Evolutionary conservation across 2,888 invertebrate genomes (phyloP), one percentile per base, ranked within the genome.

Genomic region (Caenorhabditis afra): DNA sequence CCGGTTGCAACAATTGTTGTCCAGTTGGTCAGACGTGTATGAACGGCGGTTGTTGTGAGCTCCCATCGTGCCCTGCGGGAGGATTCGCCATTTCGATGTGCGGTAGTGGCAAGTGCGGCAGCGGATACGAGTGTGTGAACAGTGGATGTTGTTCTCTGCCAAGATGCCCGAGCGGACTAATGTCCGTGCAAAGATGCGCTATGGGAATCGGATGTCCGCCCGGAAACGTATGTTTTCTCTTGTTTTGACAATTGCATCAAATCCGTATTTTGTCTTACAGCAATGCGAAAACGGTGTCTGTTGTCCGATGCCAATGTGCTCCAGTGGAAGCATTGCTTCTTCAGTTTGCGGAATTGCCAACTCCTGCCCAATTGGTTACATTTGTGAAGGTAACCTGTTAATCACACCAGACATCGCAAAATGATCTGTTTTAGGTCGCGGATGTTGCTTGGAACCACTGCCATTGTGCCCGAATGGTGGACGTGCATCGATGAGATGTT

Each of bases 381-480:
- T 87, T 37, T 89, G 89, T 55, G 88, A 89, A 74, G 86, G 87
- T 80, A 29, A n/a, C 16, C 4, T 7, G 3, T 47, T 57, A 3
- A 41, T 41, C 3, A 35, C 29, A 55, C 47, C 18, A 35, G 3
- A 7, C 23, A 22, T 55, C n/a, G n/a, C n/a, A n/a, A n/a, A n/a
- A n/a, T n/a, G n/a, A n/a, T 57, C 14, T 57, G 0, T 61, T 52
- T 8, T 37, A 70, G 70, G 86, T 14, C 79, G 87, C 37, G 88
- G 88, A n/a, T 89, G 89, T 57, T 90, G 89, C 50, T 86, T 86
- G 8, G 86, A 89, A 52, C 89, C 88, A 1, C 70, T 89, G 53
- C 89, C 90, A 3, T 68, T 87, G 1, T 90, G 90, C 58, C 89
- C 90, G 16, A 87, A 87, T 64, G 88, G 88, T 18, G 87, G 86